Evolutionary conservation across 1,140 invertebrate species (phyloP).

Genomic region (Samia ricini): DNA sequence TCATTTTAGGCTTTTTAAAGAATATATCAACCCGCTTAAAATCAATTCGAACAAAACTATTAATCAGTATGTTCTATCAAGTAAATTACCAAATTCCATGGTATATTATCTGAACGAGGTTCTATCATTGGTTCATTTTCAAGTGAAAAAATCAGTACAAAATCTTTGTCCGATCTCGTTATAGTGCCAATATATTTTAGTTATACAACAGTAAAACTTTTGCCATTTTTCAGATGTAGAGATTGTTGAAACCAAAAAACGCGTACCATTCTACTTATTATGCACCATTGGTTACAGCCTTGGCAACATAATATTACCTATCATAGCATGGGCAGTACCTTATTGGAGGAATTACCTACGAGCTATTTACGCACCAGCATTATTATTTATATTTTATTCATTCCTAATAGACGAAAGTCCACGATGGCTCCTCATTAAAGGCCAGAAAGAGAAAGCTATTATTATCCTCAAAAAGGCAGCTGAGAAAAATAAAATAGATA

Average conservation of each 20-base stretch:
- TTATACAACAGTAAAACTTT: no score
- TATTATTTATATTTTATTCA: slow-evolving; percentile 45
- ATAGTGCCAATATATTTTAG: no score
- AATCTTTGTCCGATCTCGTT: no score
- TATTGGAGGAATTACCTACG: slow-evolving; percentile 55
- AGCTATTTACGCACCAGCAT: slow-evolving; percentile 45
- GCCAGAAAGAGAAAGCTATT: slow-evolving; percentile 43
- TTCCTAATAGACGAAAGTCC: slow-evolving; percentile 60
- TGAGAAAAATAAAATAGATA: slow-evolving; percentile 41
- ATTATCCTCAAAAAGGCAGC: slow-evolving; percentile 46
- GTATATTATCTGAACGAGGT: no score
- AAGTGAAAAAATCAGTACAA: no score
- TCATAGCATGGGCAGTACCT: slow-evolving; percentile 40
- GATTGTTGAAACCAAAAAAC: slow-evolving; percentile 45
- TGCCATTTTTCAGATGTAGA: slow-evolving; percentile 51
- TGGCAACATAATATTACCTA: slow-evolving; percentile 31
- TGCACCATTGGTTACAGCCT: slow-evolving; percentile 35
- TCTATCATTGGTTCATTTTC: no score
- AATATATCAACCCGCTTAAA: no score
- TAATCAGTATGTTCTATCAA: no score
- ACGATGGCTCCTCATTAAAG: slow-evolving; percentile 84
- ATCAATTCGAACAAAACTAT: no score
- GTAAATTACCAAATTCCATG: no score
- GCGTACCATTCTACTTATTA: slow-evolving; percentile 36
- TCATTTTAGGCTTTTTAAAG: no score